A percentile compares a stretch with the other conserved stretches of the same genome.
Evolutionary conservation across 2,888 invertebrate species (phyloP).

Genomic region (Leuctra nigra): DNA sequence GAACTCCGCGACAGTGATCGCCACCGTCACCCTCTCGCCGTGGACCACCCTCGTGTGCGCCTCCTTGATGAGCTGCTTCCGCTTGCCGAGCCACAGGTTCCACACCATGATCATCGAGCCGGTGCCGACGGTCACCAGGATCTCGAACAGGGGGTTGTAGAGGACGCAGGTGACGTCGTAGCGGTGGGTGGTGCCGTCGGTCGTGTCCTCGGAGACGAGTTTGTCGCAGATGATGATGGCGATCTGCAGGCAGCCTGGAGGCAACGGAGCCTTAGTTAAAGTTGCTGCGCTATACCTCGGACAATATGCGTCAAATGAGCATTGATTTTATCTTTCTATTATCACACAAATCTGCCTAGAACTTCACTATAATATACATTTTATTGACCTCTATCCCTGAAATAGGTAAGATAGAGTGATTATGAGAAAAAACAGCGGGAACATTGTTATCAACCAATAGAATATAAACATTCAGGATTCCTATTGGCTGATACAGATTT

Average conservation of each 20-base stretch:
- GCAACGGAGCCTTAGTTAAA: too few species aligned
- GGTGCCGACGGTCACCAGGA: constrained; percentile 65
- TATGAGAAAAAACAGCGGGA: too few species aligned
- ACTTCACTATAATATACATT: too few species aligned
- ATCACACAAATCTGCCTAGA: too few species aligned
- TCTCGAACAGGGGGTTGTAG: constrained; percentile 66
- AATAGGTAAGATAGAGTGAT: too few species aligned
- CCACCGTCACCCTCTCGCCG: constrained; percentile 59
- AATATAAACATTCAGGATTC: too few species aligned
- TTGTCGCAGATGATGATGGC: constrained; percentile 57
- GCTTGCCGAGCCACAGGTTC: constrained; percentile 63
- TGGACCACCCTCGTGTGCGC: constrained; percentile 61
- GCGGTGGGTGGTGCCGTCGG: constrained; percentile 65
- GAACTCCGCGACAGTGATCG: constrained; percentile 71
- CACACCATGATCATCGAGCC: constrained; percentile 78
- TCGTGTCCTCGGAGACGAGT: constrained; percentile 51
- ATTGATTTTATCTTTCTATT: too few species aligned
- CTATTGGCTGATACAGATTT: too few species aligned
- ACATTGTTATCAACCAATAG: too few species aligned
- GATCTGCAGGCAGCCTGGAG: constrained; percentile 59
- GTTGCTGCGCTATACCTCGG: too few species aligned
- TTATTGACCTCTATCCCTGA: too few species aligned
- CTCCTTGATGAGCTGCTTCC: constrained; percentile 58
- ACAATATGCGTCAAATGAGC: too few species aligned
- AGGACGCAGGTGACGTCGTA: constrained; percentile 63